Conservation (phyloP, 2,888 invertebrate species). For the Ormyrus pomaceus region DNA sequence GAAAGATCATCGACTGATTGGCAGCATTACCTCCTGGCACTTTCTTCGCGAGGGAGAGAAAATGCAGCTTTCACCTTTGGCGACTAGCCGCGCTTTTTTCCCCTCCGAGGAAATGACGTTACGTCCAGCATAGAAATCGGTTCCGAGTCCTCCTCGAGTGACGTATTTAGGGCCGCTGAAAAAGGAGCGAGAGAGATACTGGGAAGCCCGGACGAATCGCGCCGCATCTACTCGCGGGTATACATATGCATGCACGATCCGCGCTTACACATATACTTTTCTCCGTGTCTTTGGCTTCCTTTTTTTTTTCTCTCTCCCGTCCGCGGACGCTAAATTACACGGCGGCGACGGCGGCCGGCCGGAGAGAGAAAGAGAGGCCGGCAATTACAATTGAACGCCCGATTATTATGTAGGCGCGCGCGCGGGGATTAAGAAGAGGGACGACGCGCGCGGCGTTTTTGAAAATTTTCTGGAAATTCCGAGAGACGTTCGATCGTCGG, state of each 20-base stretch:
- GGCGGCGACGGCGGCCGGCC: background rate
- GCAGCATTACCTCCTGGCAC: too few species aligned
- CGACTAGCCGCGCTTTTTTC: too few species aligned
- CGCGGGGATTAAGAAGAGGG: background rate
- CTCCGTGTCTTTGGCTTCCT: background rate
- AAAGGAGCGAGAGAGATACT: background rate
- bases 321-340: slow-evolving; percentile 17
- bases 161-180: background rate
- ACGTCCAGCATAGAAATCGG: too few species aligned
- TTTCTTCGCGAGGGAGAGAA: too few species aligned
- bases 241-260: background rate
- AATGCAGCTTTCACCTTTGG: too few species aligned
- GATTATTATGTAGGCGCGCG: background rate
- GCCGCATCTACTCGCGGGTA: too few species aligned
- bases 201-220: slow-evolving; percentile 24
- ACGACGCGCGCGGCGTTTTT: too few species aligned
- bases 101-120: too few species aligned
- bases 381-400: slow-evolving; percentile 4
- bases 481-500: too few species aligned
- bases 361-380: background rate
- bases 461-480: too few species aligned
- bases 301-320: background rate
- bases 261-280: background rate
- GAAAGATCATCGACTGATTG: too few species aligned
- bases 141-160: too few species aligned